Conservation (phyloP, 2,888 invertebrate genomes). For the Dolichomitus sp. region DNA sequence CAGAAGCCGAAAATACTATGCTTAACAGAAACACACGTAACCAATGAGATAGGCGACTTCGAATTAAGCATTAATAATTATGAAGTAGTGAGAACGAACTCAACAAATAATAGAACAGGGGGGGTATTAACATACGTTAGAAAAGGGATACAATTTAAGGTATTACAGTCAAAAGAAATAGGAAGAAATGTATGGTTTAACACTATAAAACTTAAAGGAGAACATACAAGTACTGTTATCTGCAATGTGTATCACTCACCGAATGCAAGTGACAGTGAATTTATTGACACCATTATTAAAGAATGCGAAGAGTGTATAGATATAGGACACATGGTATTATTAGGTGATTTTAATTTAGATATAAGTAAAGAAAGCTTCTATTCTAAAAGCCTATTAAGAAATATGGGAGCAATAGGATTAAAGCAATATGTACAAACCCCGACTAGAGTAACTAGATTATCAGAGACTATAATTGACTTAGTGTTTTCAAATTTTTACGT, state of each 20-base stretch:
- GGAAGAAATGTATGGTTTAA: constrained; percentile 41
- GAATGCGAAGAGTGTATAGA: constrained; percentile 12
- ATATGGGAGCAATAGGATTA: background rate
- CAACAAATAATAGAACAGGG: constrained; percentile 28
- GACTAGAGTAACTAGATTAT: background rate
- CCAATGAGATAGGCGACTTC: background rate
- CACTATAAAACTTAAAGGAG: constrained; percentile 11
- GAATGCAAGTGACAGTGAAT: constrained; percentile 23
- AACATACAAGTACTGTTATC: constrained; percentile 13
- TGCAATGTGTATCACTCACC: constrained; percentile 50
- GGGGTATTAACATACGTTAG: constrained; percentile 28
- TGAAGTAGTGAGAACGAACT: background rate
- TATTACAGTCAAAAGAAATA: background rate
- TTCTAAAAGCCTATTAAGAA: constrained; percentile 17
- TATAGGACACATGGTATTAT: background rate
- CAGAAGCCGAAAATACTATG: background rate
- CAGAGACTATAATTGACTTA: background rate
- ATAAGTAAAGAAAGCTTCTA: constrained; percentile 31
- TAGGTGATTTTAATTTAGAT: too few species aligned
- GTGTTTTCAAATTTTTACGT: too few species aligned
- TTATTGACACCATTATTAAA: background rate
- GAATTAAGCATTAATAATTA: constrained; percentile 7
- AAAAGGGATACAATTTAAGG: background rate
- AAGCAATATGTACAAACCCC: background rate
- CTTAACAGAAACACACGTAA: background rate